Conservation (phyloP, 2,797 vertebrate species). For the Typhlichthys eigenmanni region DNA sequence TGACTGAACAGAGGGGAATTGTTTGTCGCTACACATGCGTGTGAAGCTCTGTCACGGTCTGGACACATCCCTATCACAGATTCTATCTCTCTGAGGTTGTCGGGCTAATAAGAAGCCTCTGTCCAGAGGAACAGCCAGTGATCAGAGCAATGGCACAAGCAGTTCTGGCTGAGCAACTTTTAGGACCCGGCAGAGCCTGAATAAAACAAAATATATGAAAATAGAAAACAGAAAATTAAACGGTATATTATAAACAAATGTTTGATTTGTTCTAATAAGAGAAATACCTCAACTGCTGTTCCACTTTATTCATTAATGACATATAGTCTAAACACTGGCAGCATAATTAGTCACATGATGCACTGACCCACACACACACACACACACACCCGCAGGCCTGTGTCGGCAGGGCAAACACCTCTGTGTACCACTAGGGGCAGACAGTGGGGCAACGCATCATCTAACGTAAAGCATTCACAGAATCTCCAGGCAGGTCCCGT, state of each 20-base stretch:
- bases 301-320: no score
- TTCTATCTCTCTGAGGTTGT: neutral
- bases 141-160: neutral
- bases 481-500: no score
- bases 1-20: neutral
- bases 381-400: neutral
- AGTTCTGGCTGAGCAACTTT: neutral
- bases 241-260: no score
- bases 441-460: neutral
- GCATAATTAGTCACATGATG: no score
- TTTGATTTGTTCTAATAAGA: no score
- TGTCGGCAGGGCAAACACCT: no score
- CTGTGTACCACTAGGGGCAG: neutral
- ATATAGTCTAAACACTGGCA: no score
- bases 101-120: neutral
- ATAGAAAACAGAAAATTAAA: no score
- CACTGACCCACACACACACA: slow-evolving; percentile 1
- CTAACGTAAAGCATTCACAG: no score
- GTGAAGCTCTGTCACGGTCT: neutral
- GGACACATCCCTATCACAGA: neutral
- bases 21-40: neutral
- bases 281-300: no score
- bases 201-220: no score
- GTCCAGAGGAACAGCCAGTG: slow-evolving; percentile 6
- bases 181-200: slow-evolving; percentile 1